Base-by-base conservation (phyloP, 2,888 invertebrate species). In the Pyrgus malvae region DNA sequence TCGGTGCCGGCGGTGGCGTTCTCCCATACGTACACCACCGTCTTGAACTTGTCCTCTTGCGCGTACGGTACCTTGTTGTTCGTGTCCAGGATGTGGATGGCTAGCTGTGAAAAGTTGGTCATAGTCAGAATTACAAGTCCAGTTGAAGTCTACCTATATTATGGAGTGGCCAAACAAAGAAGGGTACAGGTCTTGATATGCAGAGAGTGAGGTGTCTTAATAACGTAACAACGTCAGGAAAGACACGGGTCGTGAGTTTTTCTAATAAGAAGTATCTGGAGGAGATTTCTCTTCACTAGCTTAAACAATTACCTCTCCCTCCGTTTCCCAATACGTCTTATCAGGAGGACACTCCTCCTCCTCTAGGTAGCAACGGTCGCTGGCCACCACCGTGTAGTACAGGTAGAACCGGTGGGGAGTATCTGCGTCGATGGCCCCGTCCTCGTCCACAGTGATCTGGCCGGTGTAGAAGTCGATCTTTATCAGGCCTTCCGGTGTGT, bases 1-100 rank as follows among this genome's bases (percentile, higher is more conserved):
- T 71, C 57, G 3, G 78, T 75, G 0, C 86, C 89, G 16, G 66
- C 66, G 0, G 72, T 70, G 0, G 90, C 85, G 66, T 92, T 88
- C 77, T 93, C 93, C 57, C 74, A 80, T 9, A 93, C 79, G 35
- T 68, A 64, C 11, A 91, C 78, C 0, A 67, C 70, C 0, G 65
- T 61, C 0, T 78, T 38, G 61, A 87, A 89, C 31, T 62, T 42
- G 0, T 72, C 73, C 9, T 77, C 66, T 42, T 75, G 68, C 0
- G 92, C 85, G 4, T 59, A 48, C 0, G 93, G 93, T 9, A 62
- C 58, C 66, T 92, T 90, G 73, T 93, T 92, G 75, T 94, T 94
- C 0, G 89, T 90, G 69, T 94, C 94, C 1, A 88, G 86, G 11
- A 94, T 91, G 50, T 75, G 69, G 29, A 94, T 92, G 9, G 69